Evolutionary conservation across 2,797 vertebrate genomes (phyloP).

Genomic region (Scomberomorus guttatus): DNA sequence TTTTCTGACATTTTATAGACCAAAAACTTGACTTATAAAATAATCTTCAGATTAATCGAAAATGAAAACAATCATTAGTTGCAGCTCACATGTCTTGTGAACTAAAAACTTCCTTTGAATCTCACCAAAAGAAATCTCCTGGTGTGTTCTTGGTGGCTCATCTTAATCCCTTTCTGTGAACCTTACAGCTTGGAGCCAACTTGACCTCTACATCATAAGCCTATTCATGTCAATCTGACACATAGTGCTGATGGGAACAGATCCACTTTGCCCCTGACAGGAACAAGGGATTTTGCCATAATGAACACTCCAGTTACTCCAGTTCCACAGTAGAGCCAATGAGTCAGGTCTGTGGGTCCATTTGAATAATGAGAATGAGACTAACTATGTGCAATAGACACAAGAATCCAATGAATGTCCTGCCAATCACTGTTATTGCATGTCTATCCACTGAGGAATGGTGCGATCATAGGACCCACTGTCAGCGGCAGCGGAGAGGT

Average conservation of each 20-base stretch:
- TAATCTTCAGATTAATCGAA: constrained; percentile 1
- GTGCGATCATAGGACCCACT: constrained; percentile 65
- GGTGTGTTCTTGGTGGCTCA: constrained; percentile 48
- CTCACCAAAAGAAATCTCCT: constrained; percentile 33
- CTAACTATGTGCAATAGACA: constrained; percentile 73
- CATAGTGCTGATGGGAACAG: constrained; percentile 75
- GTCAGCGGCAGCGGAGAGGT: constrained; percentile 53
- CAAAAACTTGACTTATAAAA: background rate
- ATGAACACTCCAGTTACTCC: constrained; percentile 80
- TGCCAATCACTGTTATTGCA: constrained; percentile 76
- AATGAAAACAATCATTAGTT: constrained; percentile 20
- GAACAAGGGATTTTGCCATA: constrained; percentile 78
- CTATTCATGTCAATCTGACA: constrained; percentile 82
- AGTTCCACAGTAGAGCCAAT: constrained; percentile 62
- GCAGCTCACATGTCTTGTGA: background rate
- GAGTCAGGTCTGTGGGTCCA: constrained; percentile 67
- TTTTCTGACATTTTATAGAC: background rate
- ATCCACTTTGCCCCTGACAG: constrained; percentile 80
- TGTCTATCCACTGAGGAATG: constrained; percentile 58
- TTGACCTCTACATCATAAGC: constrained; percentile 82
- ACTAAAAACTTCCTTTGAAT: constrained; percentile 12
- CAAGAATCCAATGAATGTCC: constrained; percentile 71
- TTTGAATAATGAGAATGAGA: constrained; percentile 79
- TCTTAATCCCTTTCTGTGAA: constrained; percentile 74
- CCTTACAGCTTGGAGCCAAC: constrained; percentile 69